Conservation (phyloP, 1,140 invertebrate species). For the Procambarus virginalis region DNA sequence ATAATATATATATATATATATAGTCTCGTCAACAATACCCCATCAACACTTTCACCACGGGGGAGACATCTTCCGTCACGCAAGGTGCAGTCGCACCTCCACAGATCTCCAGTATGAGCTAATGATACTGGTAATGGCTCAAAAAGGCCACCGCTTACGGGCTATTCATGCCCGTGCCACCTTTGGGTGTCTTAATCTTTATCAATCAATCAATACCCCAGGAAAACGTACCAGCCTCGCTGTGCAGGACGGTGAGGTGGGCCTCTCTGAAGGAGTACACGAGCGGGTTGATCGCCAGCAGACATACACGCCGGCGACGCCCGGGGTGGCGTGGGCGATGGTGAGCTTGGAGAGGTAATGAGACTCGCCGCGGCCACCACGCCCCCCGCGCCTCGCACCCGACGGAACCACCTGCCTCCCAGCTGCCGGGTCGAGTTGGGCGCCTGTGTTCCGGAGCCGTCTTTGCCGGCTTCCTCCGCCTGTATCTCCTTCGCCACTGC, state of each 20-base stretch:
- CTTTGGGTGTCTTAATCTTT: no score
- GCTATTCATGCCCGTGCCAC: no score
- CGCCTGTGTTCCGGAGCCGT: not conserved
- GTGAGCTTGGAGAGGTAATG: constrained; percentile 56
- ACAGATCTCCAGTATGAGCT: no score
- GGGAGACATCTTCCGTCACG: no score
- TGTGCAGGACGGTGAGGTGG: constrained; percentile 42
- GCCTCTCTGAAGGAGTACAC: constrained; percentile 54
- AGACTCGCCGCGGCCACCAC: constrained; percentile 37
- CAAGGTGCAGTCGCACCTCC: no score
- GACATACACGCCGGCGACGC: constrained; percentile 40
- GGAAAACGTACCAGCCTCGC: constrained; percentile 9
- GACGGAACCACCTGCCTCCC: constrained; percentile 25
- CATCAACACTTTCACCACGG: no score
- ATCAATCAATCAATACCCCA: no score
- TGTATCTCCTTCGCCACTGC: constrained; percentile 58
- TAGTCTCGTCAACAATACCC: no score
- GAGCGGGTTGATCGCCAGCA: constrained; percentile 46
- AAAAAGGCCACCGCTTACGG: no score
- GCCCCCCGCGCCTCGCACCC: constrained; percentile 28
- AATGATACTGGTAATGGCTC: no score
- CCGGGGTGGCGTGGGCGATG: constrained; percentile 28
- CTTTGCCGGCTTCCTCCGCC: not conserved
- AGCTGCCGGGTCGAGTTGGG: constrained; percentile 34
- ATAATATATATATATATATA: no score